A percentile compares a stretch with the other conserved stretches of the same genome.
phyloP scores from a whole-genome alignment of 2,113 vertebrate genomes.

The Glaucidium brasilianum region DNA sequence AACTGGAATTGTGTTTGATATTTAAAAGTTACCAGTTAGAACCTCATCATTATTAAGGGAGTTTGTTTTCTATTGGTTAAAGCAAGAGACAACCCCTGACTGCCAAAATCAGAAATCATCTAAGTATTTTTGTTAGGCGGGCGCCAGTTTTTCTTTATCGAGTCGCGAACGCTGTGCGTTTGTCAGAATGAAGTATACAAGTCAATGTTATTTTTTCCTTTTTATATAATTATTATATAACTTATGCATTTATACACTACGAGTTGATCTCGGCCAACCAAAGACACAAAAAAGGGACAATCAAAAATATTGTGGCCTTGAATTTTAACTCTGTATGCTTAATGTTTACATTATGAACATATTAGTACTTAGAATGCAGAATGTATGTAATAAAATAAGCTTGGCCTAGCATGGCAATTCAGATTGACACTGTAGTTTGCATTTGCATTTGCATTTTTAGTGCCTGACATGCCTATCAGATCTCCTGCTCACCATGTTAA shows the following conservation, averaged over 20 bases:
- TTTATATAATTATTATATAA: conserved; percentile 95
- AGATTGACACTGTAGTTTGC: conserved; percentile 69
- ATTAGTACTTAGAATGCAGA: conserved; percentile 85
- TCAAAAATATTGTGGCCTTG: conserved; percentile 82
- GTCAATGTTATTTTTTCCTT: conserved; percentile 81
- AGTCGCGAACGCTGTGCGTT: conserved; percentile 95
- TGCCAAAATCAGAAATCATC: conserved; percentile 61
- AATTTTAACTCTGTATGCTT: conserved; percentile 87
- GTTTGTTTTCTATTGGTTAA: conserved; percentile 66
- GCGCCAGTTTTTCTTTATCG: conserved; percentile 79
- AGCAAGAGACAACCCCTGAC: conserved; percentile 55
- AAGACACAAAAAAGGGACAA: conserved; percentile 79
- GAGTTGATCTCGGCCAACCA: conserved; percentile 95
- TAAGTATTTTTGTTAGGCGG: conserved; percentile 69
- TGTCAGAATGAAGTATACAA: conserved; percentile 88
- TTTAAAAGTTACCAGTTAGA: conserved; percentile 74
- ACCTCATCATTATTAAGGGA: conserved; percentile 68
- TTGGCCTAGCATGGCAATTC: conserved; percentile 83
- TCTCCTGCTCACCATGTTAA: not conserved
- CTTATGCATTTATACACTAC: conserved; percentile 97
- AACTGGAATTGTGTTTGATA: conserved; percentile 86
- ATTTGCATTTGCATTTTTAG: conserved; percentile 58
- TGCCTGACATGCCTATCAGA: not conserved
- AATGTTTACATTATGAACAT: conserved; percentile 89
- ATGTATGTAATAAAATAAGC: conserved; percentile 86